phyloP scores from a whole-genome alignment of 2,888 invertebrate genomes.

The Tupiocoris notatus region DNA sequence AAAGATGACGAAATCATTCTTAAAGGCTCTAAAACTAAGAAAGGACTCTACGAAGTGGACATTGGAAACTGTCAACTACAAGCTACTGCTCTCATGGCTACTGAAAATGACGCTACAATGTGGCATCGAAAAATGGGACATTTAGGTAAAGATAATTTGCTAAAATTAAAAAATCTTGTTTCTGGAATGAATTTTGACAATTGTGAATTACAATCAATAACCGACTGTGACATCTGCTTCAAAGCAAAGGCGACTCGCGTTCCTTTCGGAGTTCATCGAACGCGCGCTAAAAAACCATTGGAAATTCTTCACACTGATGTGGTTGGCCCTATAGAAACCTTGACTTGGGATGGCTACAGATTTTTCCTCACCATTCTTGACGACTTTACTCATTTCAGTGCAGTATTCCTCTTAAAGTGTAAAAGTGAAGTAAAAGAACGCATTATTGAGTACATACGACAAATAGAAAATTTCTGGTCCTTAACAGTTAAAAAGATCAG shows the following conservation, averaged over 20 bases:
- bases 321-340: not conserved
- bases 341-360: conserved; percentile 3
- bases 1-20: conserved; percentile 1
- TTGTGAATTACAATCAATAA: not conserved
- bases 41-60: conserved; percentile 2
- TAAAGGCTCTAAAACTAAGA: conserved; percentile 5
- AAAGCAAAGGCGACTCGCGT: conserved; percentile 7
- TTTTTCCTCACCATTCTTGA: no score
- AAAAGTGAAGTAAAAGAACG: conserved; percentile 5
- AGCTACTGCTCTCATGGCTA: not conserved
- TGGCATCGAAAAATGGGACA: conserved; percentile 20
- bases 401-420: not conserved
- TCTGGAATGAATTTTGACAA: not conserved
- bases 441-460: not conserved
- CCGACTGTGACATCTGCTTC: conserved; percentile 12
- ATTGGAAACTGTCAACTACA: not conserved
- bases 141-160: no score
- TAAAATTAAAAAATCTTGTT: conserved; percentile 7
- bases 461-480: conserved; percentile 22
- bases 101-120: not conserved
- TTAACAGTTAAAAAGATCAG: conserved; percentile 8
- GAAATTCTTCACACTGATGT: conserved; percentile 25
- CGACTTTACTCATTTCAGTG: conserved; percentile 1
- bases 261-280: not conserved
- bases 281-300: not conserved